Evolutionary conservation across 1,140 invertebrate genomes (phyloP), one percentile per base, ranked within the genome.

Genomic region (Brevipalpus yothersi): DNA sequence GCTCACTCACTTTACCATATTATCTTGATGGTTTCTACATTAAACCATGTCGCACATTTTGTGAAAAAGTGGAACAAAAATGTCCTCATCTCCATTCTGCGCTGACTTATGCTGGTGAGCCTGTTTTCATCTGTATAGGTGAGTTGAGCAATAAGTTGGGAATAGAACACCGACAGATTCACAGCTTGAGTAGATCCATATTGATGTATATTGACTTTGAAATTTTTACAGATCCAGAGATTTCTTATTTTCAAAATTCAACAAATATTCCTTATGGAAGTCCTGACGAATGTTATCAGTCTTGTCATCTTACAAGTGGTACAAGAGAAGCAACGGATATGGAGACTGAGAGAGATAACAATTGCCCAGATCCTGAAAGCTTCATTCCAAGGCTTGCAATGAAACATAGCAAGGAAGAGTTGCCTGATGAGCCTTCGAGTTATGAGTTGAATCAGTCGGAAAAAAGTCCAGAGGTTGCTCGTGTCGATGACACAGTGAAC

Each of bases 51-150:
- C 63, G 63, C 23, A 60, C 51, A 31, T 58, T 65, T 45, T 67
- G 66, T 59, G 63, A 66, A 57, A 65, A 59, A 53, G 65, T 67
- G 51, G 66, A 67, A 58, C 63, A 66, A 55, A 61, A 58, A 58
- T 67, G 66, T 62, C 66, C 66, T 41, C 63, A 67, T 56, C 62
- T 67, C 49, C 65, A 67, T 63, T 65, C 66, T 17, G 62, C 60
- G 42, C 61, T 60, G 39, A 66, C 67, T 57, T 67, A 67, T 60
- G 66, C 65, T 10, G 66, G 66, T 39, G 65, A 67, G 60, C 66
- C 66, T 23, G 66, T 66, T 57, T 67, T 67, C 57, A 63, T 65
- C 45, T 67, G 66, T 59, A 65, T 66, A 58, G 66, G 66, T 67
- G 56, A 31, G 49, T 41, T 31, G 31, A 31, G 31, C 31, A 31